Percentiles rank a stretch among this genome's conserved stretches.
Evolutionary conservation across 2,888 invertebrate genomes (phyloP).

Genomic region (Tetanocera ferruginea): DNA sequence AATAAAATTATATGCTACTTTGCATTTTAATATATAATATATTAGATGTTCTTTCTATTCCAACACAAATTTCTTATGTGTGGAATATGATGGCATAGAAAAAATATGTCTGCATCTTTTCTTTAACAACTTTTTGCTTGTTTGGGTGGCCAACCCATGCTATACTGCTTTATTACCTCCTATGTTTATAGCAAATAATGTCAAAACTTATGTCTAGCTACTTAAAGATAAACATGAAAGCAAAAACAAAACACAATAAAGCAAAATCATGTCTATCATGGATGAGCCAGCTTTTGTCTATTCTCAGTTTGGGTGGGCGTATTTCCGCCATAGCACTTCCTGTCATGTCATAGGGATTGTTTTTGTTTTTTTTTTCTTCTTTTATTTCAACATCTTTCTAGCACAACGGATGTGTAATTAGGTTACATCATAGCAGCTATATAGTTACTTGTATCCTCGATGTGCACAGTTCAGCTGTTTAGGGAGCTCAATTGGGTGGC

Average conservation of each 20-base stretch:
- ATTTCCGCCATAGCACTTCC: background rate
- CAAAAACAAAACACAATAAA: background rate
- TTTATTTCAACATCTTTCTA: background rate
- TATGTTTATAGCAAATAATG: no score
- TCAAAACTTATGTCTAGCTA: background rate
- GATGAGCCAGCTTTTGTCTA: constrained; percentile 11
- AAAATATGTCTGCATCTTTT: no score
- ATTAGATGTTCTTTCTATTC: no score
- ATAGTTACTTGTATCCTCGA: background rate
- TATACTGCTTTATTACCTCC: no score
- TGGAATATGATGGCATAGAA: no score
- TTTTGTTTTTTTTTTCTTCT: background rate
- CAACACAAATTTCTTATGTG: no score
- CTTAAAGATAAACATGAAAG: background rate
- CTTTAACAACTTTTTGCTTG: no score
- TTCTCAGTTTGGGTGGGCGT: background rate
- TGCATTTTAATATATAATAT: no score
- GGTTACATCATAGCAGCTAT: constrained; percentile 23
- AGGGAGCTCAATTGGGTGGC: background rate
- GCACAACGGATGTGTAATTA: constrained; percentile 21
- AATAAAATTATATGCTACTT: no score
- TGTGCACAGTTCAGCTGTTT: constrained; percentile 8
- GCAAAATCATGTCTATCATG: background rate
- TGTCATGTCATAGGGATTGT: background rate
- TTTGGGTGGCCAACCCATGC: no score